Evolutionary conservation across 2,797 vertebrate species (phyloP).

Genomic region (Urocyon cinereoargenteus): DNA sequence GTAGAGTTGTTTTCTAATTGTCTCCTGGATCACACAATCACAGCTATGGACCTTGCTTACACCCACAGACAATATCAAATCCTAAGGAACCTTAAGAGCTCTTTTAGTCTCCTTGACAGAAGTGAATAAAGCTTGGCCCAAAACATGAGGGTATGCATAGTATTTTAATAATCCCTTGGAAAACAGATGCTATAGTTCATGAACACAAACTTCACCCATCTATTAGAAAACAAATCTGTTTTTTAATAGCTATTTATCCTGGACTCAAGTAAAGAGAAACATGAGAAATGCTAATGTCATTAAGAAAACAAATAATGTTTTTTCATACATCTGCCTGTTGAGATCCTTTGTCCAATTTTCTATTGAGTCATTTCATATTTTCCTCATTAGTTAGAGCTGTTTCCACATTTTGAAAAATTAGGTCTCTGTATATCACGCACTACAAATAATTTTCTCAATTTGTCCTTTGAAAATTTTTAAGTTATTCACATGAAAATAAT

Average conservation of each 20-base stretch:
- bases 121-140: neutral
- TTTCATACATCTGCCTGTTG: neutral
- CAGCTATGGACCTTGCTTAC: neutral
- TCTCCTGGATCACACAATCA: neutral
- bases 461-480: conserved; percentile 46
- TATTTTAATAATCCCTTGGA: conserved; percentile 18
- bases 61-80: neutral
- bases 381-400: conserved; percentile 1
- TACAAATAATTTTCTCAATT: conserved; percentile 37
- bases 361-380: conserved; percentile 20
- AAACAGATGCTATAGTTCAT: neutral
- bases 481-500: conserved; percentile 48
- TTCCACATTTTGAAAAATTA: conserved; percentile 14
- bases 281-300: neutral
- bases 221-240: neutral
- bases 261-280: conserved; percentile 8
- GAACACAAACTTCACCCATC: neutral
- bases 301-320: conserved; percentile 49
- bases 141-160: neutral
- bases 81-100: neutral
- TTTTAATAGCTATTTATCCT: neutral
- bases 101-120: neutral
- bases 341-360: conserved; percentile 39
- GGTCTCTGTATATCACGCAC: neutral
- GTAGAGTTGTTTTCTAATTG: neutral